Evolutionary conservation across 2,888 invertebrate species (phyloP), one percentile per base, ranked within the genome.

Genomic region (Sinodicranocentrus sp.): DNA sequence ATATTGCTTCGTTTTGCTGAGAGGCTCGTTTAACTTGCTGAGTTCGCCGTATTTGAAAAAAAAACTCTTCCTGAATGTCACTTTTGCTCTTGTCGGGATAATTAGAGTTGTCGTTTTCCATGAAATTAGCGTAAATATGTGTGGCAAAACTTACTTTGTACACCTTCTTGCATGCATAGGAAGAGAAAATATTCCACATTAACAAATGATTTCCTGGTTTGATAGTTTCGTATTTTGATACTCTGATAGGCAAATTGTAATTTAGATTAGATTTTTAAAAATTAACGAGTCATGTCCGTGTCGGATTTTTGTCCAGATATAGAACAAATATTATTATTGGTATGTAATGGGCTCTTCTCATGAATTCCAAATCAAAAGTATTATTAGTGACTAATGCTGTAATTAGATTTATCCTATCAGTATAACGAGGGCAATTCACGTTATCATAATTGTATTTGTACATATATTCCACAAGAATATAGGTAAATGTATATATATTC

Each of bases 251-350:
- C 48, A 26, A 33, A 28, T 28, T 61, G 61, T 28, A 17, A 28
- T 28, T 61, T 61, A 57, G 61, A 61, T 61, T 61, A 61, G 61
- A 61, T 61, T 61, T 61, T 61, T 28, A 61, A 28, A 61, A 61
- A 61, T 61, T 61, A 28, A 61, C 33, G 61, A 28, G 28, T 28
- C 61, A 28, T n/a, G n/a, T 28, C n/a, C 33, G 33, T 61, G 17
- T 61, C 28, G n/a, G 23, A 48, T 48, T 48, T 39, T 48, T 48
- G 15, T 48, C 48, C 48, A n/a, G 13, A n/a, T 5, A n/a, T 48
- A 48, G 15, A 10, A 10, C 48, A 48, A 48, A n/a, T 48, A 10
- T 33, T 6, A 33, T 6, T 33, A 33, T 33, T 33, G 33, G 5
- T 33, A 10, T 33, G 33, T 33, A 33, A 3, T 33, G 33, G 5